phyloP scores from a whole-genome alignment of 2,797 vertebrate genomes.

The Cephalopachus bancanus region DNA sequence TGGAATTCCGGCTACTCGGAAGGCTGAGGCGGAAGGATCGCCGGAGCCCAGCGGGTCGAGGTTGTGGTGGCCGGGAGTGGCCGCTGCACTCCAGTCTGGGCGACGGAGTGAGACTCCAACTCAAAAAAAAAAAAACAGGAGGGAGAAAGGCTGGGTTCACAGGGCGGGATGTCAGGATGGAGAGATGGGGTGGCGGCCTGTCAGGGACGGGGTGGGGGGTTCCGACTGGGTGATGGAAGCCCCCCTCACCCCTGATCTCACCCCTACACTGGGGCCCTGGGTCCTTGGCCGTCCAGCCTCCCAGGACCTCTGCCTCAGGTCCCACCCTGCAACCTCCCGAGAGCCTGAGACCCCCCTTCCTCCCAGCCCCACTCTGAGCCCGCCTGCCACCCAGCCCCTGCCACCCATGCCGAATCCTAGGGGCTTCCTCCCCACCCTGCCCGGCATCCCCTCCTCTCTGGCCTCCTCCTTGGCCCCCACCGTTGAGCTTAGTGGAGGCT shows the following conservation, averaged over 20 bases:
- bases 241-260: neutral
- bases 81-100: no score
- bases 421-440: no score
- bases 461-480: neutral
- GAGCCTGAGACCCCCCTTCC: neutral
- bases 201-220: no score
- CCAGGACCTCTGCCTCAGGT: neutral
- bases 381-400: rapidly evolving
- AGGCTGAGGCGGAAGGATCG: no score
- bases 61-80: no score
- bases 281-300: neutral
- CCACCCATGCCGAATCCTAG: neutral
- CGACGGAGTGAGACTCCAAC: no score
- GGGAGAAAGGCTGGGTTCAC: neutral
- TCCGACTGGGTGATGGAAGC: neutral
- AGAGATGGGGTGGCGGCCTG: no score
- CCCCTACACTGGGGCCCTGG: no score
- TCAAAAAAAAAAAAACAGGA: no score
- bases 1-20: no score
- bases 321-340: neutral
- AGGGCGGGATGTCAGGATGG: neutral
- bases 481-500: neutral
- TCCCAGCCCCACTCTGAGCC: neutral
- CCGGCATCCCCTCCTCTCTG: neutral
- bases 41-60: no score